These are phyloP conservation scores for Eupithecia insigniata DNA, from an alignment of 2,888 invertebrate genomes.

Conservation along the genomic window DNA sequence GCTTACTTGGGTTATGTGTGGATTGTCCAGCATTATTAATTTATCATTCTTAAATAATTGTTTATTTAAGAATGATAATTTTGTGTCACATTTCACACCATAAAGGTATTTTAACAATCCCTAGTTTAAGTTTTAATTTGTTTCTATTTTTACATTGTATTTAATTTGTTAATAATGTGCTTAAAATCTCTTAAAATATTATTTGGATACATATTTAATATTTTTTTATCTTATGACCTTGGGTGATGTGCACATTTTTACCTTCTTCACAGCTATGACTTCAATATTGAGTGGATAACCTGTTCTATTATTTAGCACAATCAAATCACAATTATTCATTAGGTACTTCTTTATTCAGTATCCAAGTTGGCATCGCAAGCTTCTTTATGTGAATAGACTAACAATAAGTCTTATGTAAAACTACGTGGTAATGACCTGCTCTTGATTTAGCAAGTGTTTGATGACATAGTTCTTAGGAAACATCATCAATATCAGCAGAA, in stretches of 20 bases:
- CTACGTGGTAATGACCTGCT: conserved; percentile 18
- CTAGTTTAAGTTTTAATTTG: no score
- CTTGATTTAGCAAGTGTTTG: conserved; percentile 13
- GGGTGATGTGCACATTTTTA: neutral
- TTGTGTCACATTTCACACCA: neutral
- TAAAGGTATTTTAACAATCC: neutral
- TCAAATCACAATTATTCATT: neutral
- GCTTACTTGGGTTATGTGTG: no score
- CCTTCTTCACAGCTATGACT: neutral
- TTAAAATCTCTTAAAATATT: neutral
- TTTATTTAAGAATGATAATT: no score
- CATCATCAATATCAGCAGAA: neutral
- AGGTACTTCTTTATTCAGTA: conserved; percentile 13
- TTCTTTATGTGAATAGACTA: conserved; percentile 29
- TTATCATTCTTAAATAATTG: no score
- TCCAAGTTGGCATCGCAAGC: conserved; percentile 29
- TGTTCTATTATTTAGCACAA: neutral
- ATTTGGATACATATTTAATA: neutral
- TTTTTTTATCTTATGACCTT: neutral
- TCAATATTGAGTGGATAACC: neutral
- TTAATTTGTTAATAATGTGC: no score
- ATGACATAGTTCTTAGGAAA: neutral
- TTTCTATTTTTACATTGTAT: no score
- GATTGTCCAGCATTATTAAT: no score
- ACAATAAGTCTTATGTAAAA: conserved; percentile 34